A percentile compares a stretch with the other conserved stretches of the same genome.
phyloP scores from a whole-genome alignment of 2,797 vertebrate genomes.

The Eulemur rubriventer region DNA sequence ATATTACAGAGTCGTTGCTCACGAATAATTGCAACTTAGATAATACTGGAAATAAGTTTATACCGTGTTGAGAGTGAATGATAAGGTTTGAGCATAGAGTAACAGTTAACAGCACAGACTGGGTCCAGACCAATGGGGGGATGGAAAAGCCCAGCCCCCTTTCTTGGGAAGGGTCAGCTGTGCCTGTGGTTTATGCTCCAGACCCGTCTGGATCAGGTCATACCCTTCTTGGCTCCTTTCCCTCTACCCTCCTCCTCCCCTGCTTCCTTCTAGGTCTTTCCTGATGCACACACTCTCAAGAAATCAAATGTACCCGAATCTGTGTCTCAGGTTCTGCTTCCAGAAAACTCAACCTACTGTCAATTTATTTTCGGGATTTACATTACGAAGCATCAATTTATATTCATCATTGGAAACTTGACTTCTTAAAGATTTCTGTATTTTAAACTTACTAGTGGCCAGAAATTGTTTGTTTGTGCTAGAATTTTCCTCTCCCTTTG shows the following conservation, averaged over 20 bases:
- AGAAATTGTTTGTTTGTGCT: not conserved
- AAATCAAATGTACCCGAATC: not conserved
- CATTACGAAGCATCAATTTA: not conserved
- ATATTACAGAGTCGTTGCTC: not conserved
- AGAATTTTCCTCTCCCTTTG: not conserved
- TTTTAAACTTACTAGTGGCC: not conserved
- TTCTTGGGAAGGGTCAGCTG: not conserved
- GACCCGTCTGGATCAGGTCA: accelerated
- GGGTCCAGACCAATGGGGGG: not conserved
- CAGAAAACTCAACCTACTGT: not conserved
- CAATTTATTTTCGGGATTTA: not conserved
- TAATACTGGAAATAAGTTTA: not conserved
- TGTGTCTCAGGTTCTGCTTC: not conserved
- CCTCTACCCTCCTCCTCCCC: accelerated
- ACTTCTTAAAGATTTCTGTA: not conserved
- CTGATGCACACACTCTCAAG: not conserved
- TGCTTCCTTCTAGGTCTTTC: not conserved
- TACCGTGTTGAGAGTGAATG: not conserved
- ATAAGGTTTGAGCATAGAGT: not conserved
- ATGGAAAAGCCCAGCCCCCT: not conserved
- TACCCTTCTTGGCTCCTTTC: not conserved
- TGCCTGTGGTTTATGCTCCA: not conserved
- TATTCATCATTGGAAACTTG: not conserved
- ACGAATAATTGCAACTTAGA: not conserved
- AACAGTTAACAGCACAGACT: not conserved